Conservation (phyloP, 2,113 vertebrate species). For the Silurus meridionalis region DNA sequence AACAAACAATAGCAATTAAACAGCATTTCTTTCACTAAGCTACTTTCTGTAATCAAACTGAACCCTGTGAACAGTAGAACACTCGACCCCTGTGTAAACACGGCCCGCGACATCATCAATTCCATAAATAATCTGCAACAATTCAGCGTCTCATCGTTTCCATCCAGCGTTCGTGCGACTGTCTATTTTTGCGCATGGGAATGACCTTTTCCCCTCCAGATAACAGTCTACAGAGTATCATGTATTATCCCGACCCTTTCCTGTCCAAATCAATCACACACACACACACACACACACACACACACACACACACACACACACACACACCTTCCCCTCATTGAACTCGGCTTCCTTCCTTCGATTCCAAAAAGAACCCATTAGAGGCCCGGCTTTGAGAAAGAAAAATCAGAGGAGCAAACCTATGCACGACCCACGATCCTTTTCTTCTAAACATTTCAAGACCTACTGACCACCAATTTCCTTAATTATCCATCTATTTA, state of each 20-base stretch:
- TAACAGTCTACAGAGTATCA: constrained; percentile 8
- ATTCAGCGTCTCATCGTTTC: background rate
- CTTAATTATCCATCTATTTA: too few relatives aligned
- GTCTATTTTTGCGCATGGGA: constrained; percentile 41
- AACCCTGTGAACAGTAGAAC: background rate
- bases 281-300: constrained; percentile 2
- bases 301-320: constrained; percentile 38
- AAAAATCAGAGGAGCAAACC: constrained; percentile 25
- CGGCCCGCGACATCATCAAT: background rate
- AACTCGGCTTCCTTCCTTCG: constrained; percentile 49
- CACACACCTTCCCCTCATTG: constrained; percentile 52
- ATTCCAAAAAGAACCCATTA: constrained; percentile 33
- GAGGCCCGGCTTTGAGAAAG: constrained; percentile 24
- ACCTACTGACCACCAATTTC: background rate
- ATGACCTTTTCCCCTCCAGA: constrained; percentile 30
- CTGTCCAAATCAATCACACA: constrained; percentile 28
- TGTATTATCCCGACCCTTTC: constrained; percentile 33
- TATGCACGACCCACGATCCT: background rate
- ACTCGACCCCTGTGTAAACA: background rate
- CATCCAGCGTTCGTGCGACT: background rate
- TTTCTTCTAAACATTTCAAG: background rate
- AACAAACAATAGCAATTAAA: background rate
- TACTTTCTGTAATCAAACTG: background rate
- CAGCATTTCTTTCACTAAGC: background rate
- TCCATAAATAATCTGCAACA: background rate